Percentiles rank a stretch among this genome's conserved stretches.
Conservation (phyloP, 1,140 invertebrate genomes). For the Drosophila rufa region DNA sequence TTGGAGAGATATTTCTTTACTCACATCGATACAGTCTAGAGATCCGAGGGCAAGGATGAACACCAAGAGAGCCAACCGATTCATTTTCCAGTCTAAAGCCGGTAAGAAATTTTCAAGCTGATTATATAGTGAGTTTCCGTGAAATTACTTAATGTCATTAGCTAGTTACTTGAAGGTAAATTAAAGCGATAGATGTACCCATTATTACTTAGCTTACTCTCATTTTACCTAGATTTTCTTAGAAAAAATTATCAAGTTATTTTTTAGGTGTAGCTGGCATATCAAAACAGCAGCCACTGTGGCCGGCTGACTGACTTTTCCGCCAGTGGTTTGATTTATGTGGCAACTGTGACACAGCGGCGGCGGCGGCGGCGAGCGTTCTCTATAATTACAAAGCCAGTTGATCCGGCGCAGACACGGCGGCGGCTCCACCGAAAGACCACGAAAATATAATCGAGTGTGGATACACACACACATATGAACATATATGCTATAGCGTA, state of each 20-base stretch:
- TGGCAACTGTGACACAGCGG: constrained; percentile 74
- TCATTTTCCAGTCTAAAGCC: background rate
- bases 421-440: constrained; percentile 44
- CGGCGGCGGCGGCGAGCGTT: constrained; percentile 50
- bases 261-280: constrained; percentile 8
- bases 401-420: constrained; percentile 49
- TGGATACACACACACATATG: constrained; percentile 3
- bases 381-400: constrained; percentile 73
- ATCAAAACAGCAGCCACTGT: constrained; percentile 35
- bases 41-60: background rate
- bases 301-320: constrained; percentile 70
- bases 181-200: background rate
- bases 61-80: background rate
- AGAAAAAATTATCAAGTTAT: too few species aligned
- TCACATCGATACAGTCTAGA: background rate
- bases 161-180: background rate
- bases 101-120: too few species aligned
- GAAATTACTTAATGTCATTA: background rate
- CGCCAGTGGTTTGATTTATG: constrained; percentile 74
- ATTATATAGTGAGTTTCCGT: background rate
- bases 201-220: background rate
- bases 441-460: constrained; percentile 37
- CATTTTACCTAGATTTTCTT: background rate
- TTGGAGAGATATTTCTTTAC: background rate
- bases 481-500: background rate